Evolutionary conservation across 2,113 vertebrate genomes (phyloP), one percentile per base, ranked within the genome.

Genomic region (Numida meleagris): DNA sequence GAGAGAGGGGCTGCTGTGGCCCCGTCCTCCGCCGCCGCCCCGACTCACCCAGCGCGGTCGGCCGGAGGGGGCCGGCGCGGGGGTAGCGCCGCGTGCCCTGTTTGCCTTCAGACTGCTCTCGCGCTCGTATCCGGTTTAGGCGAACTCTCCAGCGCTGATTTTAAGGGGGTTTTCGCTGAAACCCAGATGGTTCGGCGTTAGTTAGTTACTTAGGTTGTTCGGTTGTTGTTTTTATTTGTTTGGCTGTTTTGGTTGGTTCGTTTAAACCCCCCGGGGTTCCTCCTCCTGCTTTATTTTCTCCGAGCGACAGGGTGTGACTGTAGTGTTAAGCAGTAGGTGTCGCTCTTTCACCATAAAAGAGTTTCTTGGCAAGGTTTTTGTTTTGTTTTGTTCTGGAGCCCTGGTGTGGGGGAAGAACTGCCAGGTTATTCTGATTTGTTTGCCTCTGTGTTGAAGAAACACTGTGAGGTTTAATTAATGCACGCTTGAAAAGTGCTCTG

Each of bases 261-360:
- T 14, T n/a, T 42, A 14, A 12, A 10, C 10, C 18, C 7, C 5
- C 2, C 1, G 5, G 6, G 3, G 24, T 29, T 61, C 19, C 12
- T 6, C 31, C 33, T 7, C 14, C n/a, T 0, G 11, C 43, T 29
- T 24, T 16, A 1, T 46, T 77, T 68, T 48, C 16, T 31, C 31
- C 5, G 16, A 50, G 11, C 6, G 1, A 24, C 11, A 14, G 23
- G 10, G 1, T 68, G 61, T 27, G 67, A 6, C 5, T 29, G 20
- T 18, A 25, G 9, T 10, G 4, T 6, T 11, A 15, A 34, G 58
- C 92, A 63, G n/a, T 1, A 75, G 63, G 25, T 73, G 92, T 48
- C 68, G 65, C 76, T 86, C 3, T 73, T 77, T 36, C 24, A 40
- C 82, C 61, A 2, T 7, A 6, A 4, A n/a, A n/a, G 55, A 33